Evolutionary conservation across 2,888 invertebrate species (phyloP).

Genomic region (Nymphalis urticae): DNA sequence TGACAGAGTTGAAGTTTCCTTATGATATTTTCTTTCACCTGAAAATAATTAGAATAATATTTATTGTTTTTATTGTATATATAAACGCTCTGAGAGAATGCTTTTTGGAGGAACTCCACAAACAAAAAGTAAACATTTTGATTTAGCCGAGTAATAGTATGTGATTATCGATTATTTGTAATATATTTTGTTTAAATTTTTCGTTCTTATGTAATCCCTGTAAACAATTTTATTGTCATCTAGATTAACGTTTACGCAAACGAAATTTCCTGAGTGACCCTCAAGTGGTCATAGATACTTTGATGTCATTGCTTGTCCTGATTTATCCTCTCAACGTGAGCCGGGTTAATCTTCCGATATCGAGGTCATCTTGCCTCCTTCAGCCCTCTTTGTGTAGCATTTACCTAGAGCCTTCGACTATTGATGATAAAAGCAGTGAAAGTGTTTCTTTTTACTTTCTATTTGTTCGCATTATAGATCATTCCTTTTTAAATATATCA

Average conservation of each 20-base stretch:
- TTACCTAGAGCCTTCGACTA: not conserved
- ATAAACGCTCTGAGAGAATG: too few relatives aligned
- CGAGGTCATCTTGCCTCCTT: conserved; percentile 18
- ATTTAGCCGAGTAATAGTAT: too few relatives aligned
- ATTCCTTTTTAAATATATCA: too few relatives aligned
- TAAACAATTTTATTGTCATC: conserved; percentile 4
- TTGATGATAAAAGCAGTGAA: not conserved
- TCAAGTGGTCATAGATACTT: conserved; percentile 25
- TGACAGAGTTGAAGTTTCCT: too few relatives aligned
- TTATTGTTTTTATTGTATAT: too few relatives aligned
- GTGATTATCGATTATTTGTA: too few relatives aligned
- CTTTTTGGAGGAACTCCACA: too few relatives aligned
- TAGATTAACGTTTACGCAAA: conserved; percentile 7
- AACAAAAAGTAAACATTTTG: too few relatives aligned
- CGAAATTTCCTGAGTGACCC: conserved; percentile 10
- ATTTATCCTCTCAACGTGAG: conserved; percentile 25
- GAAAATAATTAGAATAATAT: too few relatives aligned
- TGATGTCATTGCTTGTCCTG: conserved; percentile 23
- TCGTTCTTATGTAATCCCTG: not conserved
- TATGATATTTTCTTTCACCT: too few relatives aligned
- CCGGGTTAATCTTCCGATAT: conserved; percentile 23
- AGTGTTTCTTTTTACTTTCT: not conserved
- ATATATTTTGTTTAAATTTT: not conserved
- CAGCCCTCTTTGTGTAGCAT: conserved; percentile 6
- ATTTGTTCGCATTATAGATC: not conserved